Conservation (phyloP, 2,113 vertebrate species). For the Tupaia chinensis region DNA sequence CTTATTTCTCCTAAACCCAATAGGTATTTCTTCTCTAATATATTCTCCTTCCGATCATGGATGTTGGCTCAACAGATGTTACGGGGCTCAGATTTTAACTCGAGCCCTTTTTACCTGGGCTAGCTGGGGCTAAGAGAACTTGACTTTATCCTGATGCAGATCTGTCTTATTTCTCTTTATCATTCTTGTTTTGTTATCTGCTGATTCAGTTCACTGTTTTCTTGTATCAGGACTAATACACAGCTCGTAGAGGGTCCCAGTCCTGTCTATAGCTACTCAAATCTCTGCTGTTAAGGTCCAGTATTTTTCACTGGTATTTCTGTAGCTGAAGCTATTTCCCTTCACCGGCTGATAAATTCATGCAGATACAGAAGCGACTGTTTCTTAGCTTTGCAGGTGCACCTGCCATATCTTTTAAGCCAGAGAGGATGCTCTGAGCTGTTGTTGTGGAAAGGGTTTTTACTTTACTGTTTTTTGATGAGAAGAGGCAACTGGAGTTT, state of each 20-base stretch:
- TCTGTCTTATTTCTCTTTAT: not conserved
- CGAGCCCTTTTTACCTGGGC: not conserved
- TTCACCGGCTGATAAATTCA: not conserved
- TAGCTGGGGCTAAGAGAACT: not conserved
- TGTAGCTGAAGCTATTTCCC: not conserved
- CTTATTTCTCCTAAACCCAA: constrained; percentile 28
- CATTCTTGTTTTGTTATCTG: not conserved
- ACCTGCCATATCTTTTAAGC: not conserved
- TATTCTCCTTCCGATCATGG: not conserved
- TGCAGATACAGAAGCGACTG: not conserved
- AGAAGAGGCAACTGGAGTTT: not conserved
- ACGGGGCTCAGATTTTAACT: not conserved
- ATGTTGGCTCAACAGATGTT: not conserved
- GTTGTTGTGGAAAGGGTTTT: not conserved
- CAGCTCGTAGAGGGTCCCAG: not conserved
- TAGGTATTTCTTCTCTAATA: not conserved
- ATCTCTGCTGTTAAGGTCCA: not conserved
- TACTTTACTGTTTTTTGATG: not conserved
- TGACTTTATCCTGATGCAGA: not conserved
- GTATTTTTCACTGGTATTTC: not conserved
- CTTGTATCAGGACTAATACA: not conserved
- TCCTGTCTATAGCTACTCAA: not conserved
- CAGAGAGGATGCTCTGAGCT: not conserved
- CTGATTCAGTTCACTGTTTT: not conserved
- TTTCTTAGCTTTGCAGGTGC: not conserved